Conservation (phyloP, 2,113 vertebrate genomes). For the Phalacrocorax brasilianus region DNA sequence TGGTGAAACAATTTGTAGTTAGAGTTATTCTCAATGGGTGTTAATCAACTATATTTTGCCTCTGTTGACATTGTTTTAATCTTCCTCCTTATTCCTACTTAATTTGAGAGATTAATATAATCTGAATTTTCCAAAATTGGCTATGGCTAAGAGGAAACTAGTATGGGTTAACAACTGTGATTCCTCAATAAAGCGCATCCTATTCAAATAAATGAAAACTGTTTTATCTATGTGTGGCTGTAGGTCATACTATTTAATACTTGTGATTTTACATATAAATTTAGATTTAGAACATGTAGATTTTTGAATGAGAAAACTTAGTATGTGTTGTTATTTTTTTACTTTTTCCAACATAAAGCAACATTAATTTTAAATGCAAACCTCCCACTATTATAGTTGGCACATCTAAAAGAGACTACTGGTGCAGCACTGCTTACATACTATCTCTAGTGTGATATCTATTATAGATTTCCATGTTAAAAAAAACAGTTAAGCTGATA, state of each 20-base stretch:
- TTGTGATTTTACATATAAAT: background rate
- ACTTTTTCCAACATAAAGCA: background rate
- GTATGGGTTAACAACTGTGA: background rate
- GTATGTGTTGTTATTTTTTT: background rate
- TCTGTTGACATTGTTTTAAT: background rate
- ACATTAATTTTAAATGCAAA: background rate
- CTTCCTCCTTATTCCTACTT: background rate
- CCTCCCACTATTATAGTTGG: background rate
- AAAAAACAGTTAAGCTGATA: background rate
- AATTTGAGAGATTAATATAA: background rate
- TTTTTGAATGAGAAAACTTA: background rate
- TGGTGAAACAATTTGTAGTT: background rate
- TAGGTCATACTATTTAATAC: background rate
- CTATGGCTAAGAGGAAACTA: background rate
- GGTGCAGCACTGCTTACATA: background rate
- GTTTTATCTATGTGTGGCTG: background rate
- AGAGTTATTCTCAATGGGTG: background rate
- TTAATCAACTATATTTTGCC: background rate
- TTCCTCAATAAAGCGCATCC: background rate
- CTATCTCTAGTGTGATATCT: background rate
- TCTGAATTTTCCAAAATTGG: background rate
- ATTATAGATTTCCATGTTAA: background rate
- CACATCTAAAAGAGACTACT: background rate
- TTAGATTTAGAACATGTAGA: background rate
- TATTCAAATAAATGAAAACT: background rate